Percentiles rank a stretch among this genome's conserved stretches.
Evolutionary conservation across 2,113 vertebrate species (phyloP).

Genomic region (Meleagris gallopavo): DNA sequence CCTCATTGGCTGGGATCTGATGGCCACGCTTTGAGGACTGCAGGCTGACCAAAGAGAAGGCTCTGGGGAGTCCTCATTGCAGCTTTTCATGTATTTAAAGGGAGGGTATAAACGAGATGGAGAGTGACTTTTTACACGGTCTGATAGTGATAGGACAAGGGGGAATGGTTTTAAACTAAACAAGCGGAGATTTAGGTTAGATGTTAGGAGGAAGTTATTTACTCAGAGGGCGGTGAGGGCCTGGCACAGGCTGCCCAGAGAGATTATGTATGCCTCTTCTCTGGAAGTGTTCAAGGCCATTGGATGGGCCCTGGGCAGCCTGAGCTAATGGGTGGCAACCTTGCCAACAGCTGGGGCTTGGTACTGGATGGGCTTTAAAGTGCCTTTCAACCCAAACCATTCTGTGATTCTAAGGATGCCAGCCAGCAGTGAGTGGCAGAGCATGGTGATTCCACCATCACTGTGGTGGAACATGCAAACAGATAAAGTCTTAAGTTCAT

Average conservation of each 20-base stretch:
- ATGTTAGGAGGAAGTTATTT: not conserved
- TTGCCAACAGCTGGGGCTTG: not conserved
- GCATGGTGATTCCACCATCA: not conserved
- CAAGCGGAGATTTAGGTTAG: not conserved
- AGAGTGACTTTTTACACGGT: not conserved
- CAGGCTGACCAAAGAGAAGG: not conserved
- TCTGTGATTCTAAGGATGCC: not conserved
- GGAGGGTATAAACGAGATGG: not conserved
- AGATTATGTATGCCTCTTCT: not conserved
- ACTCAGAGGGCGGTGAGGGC: not conserved
- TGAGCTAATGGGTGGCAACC: not conserved
- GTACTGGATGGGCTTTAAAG: not conserved
- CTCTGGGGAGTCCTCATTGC: not conserved
- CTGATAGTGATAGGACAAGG: not conserved
- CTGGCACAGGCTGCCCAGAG: not conserved
- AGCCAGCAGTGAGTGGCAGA: not conserved
- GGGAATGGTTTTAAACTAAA: not conserved
- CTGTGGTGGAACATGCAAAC: not conserved
- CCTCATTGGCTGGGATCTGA: not conserved
- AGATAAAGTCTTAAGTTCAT: not conserved
- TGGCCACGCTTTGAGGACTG: accelerated
- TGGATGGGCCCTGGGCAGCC: not conserved
- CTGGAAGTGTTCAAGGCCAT: not conserved
- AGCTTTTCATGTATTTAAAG: not conserved
- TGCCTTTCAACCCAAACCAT: not conserved